Base-by-base conservation (phyloP, 2,797 vertebrate genomes). In the Rhinatrema bivittatum region DNA sequence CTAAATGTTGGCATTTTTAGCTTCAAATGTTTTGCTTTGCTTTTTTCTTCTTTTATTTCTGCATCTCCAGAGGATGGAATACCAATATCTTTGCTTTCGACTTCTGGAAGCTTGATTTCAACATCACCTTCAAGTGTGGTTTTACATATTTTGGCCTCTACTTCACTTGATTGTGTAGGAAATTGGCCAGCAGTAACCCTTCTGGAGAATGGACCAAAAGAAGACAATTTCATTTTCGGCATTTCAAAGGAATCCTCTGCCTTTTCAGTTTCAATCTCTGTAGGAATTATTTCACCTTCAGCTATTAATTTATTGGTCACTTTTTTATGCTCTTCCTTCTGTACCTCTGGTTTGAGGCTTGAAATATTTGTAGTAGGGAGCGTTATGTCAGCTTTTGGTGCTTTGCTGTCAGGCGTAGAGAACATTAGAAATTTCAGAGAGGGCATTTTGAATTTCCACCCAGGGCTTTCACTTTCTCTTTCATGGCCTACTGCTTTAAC, bases 1-100 rank as follows among this genome's bases (percentile, higher is more conserved):
- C 50, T 55, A 42, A 84, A 75, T 20, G 65, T 82, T 1, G 87
- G 81, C 24, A 72, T 60, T 27, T 74, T 60, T 22, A 87, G 80
- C 42, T 58, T 64, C 16, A 81, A 57, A 40, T 71, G 64, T 45
- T 73, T 72, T 13, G 3, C 2, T 60, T 36, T 44, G 53, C 56
- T 61, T 56, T 17, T 42, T 64, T 62, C 62, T 53, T 7, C 35
- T 44, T 50, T 48, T 0, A 57, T n/a, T n/a, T n/a, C n/a, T n/a
- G n/a, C n/a, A n/a, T 60, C 44, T 60, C 60, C 39, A 30, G 10
- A 20, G 16, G 46, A 39, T 53, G 50, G 56, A 41, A 40, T 36
- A 26, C 12, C 42, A 37, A n/a, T n/a, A 39, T 59, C 47, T 42
- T 23, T 8, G 35, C 49, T 30, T 5, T 22, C 32, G 32, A 55